Conservation (phyloP, 2,113 vertebrate species). For the Sigmodon hispidus region DNA sequence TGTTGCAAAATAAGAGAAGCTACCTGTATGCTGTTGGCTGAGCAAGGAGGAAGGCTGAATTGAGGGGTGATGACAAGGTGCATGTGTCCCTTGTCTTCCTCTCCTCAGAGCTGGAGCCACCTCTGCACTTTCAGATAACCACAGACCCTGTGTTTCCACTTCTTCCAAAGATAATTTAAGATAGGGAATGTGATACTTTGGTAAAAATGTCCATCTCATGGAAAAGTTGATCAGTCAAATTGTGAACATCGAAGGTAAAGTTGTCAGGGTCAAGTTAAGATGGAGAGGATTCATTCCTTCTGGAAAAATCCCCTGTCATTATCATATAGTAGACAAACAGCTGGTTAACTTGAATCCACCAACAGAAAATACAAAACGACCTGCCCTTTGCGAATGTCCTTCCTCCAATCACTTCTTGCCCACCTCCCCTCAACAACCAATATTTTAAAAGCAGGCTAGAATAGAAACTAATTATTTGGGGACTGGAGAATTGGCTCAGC, state of each 20-base stretch:
- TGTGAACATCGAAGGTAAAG: neutral
- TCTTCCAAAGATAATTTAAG: neutral
- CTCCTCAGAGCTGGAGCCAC: neutral
- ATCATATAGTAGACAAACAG: neutral
- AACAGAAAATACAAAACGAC: neutral
- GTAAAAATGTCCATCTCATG: neutral
- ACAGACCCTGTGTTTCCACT: neutral
- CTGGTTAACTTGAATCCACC: neutral
- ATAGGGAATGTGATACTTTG: neutral
- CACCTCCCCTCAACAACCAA: neutral
- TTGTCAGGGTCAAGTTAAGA: neutral
- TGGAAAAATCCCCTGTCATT: neutral
- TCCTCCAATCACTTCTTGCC: neutral
- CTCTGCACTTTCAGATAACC: neutral
- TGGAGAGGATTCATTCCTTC: neutral
- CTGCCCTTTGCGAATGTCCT: neutral
- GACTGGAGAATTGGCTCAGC: too few relatives aligned
- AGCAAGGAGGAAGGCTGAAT: neutral
- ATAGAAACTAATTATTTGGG: neutral
- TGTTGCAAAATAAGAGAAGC: neutral
- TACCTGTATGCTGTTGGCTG: neutral
- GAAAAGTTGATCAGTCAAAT: neutral
- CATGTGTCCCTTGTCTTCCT: rapidly evolving
- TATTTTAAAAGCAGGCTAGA: neutral
- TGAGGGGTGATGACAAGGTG: neutral